Percentiles rank a stretch among this genome's conserved stretches.
phyloP scores from a whole-genome alignment of 1,140 invertebrate species.

The Globodera ellingtonae region DNA sequence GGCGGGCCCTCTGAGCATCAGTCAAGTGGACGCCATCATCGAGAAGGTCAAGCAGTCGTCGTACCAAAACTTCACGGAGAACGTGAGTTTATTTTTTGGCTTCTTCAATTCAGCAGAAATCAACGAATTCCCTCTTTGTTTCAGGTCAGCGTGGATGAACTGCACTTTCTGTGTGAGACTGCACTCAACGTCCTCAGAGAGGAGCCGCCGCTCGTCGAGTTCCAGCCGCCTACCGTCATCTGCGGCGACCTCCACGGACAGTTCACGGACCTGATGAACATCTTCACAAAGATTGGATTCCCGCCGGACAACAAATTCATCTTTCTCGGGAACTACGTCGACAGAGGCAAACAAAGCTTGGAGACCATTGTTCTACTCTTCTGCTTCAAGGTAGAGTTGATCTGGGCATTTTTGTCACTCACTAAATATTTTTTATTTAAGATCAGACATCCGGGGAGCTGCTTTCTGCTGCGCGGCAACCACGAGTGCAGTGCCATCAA shows the following conservation, averaged over 20 bases:
- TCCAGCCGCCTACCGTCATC: constrained; percentile 95
- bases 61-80: background rate
- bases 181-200: constrained; percentile 86
- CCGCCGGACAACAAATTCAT: constrained; percentile 40
- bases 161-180: constrained; percentile 13
- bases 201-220: constrained; percentile 96
- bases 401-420: background rate
- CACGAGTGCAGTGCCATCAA: no score
- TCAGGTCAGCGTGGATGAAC: constrained; percentile 16
- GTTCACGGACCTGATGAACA: constrained; percentile 79
- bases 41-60: background rate
- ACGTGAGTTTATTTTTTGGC: constrained; percentile 11
- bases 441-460: constrained; percentile 26
- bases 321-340: constrained; percentile 34
- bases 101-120: background rate
- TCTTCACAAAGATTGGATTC: constrained; percentile 41
- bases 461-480: constrained; percentile 67
- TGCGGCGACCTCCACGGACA: constrained; percentile 99
- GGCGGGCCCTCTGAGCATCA: background rate
- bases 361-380: constrained; percentile 15
- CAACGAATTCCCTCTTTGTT: background rate
- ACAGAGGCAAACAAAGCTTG: background rate
- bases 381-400: background rate
- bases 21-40: background rate
- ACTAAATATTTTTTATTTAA: background rate